Percentiles rank a stretch among this genome's conserved stretches.
phyloP scores from a whole-genome alignment of 2,113 vertebrate genomes.

The Heteronetta atricapilla region DNA sequence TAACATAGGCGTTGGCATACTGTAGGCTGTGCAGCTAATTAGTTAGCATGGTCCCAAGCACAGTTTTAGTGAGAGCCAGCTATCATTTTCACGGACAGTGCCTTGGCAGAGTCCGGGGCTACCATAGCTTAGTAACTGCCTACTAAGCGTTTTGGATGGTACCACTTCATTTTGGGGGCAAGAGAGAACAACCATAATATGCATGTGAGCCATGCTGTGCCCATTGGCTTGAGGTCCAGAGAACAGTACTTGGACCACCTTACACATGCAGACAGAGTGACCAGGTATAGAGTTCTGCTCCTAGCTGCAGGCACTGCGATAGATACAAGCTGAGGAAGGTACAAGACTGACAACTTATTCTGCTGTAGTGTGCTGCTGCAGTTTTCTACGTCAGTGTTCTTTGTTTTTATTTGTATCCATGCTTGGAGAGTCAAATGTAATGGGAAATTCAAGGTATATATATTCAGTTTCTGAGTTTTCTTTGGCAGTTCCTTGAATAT shows the following conservation, averaged over 20 bases:
- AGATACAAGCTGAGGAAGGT: background rate
- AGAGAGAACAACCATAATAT: background rate
- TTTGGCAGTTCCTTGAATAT: background rate
- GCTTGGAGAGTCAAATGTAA: background rate
- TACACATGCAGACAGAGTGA: background rate
- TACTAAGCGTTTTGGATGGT: rapidly evolving
- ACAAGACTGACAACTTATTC: background rate
- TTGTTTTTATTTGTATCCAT: background rate
- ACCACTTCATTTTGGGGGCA: rapidly evolving
- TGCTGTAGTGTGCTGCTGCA: background rate
- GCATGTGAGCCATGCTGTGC: background rate
- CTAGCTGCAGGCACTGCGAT: background rate
- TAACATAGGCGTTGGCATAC: background rate
- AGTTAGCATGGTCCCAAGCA: background rate
- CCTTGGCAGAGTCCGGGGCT: background rate
- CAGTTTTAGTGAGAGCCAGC: background rate
- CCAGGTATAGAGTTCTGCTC: background rate
- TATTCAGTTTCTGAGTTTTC: background rate
- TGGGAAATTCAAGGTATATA: background rate
- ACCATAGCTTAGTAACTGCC: background rate
- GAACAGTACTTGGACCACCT: rapidly evolving
- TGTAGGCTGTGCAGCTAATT: background rate
- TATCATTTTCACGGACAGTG: rapidly evolving
- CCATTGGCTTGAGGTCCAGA: background rate
- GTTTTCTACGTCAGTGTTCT: rapidly evolving